Evolutionary conservation across 2,797 vertebrate genomes (phyloP), one percentile per base, ranked within the genome.

Genomic region (Gymnopithys bicolor): DNA sequence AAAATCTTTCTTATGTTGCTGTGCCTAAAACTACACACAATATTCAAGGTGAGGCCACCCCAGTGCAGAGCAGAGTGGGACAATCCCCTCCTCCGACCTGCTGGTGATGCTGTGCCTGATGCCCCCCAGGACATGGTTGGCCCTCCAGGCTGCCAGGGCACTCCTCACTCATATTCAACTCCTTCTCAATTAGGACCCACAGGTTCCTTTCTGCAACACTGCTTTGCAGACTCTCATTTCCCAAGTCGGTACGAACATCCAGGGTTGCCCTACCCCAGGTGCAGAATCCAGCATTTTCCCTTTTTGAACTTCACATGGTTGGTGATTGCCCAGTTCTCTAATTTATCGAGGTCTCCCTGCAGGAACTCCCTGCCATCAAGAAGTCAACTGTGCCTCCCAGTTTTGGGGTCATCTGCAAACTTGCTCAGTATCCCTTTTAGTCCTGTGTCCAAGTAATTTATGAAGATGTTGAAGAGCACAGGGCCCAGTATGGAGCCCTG

Each of bases 111-210:
- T 64, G 6, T 64, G 62, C 41, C 32, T 45, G 22, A 64, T n/a
- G 10, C 6, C 11, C 27, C 39, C 41, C 30, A n/a, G 39, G 28
- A 32, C 28, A 43, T 0, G 0, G 7, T 5, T 43, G 28, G 19
- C 19, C 13, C 60, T 63, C 39, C 39, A 15, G 60, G 19, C 12
- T 43, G 39, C 14, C 60, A 43, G 32, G 22, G 32, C 6, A 18
- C 62, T 64, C 32, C 11, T 45, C 22, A n/a, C 16, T 45, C 41
- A 45, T 18, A 64, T 64, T n/a, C 30, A 9, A n/a, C 22, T 45
- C 23, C 30, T 6, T 21, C 10, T n/a, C 4, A 5, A 33, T 11
- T 22, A 64, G 22, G 16, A 64, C 30, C 8, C 23, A 22, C 32
- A 64, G 19, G 22, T 25, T 7, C 22, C 30, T 45, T 24, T 33